Evolutionary conservation across 1,140 invertebrate genomes (phyloP), one percentile per base, ranked within the genome.

Genomic region (Ganaspis sp.): DNA sequence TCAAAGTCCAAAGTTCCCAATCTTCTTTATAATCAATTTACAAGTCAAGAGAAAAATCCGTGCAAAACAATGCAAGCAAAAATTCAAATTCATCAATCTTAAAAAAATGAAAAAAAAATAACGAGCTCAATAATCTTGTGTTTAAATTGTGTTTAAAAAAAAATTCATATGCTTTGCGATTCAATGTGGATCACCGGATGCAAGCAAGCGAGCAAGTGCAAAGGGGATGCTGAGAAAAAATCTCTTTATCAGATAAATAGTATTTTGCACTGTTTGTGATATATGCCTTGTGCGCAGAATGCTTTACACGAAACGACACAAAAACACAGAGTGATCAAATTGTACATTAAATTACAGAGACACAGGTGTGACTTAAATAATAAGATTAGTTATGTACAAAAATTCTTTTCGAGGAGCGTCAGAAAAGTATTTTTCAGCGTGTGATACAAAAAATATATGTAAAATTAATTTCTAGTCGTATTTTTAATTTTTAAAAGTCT

Each of bases 51-150:
- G 15, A 70, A 4, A 70, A 70, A 74, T 75, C 70, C 84, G 83
- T 86, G 86, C 85, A 85, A 40, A 74, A 49, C 42, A 34, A 82
- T 77, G 80, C 85, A 87, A 83, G 78, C 83, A 85, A 76, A 71
- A 49, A 17, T 17, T n/a, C 6, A 49, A 17, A n/a, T 4, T 49
- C n/a, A 54, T 11, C 21, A 21, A 21, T 21, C 21, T 1, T n/a
- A 53, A 19, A 58, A 29, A 58, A 26, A 26, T 42, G 1, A 42
- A 42, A 42, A 42, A 42, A 42, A 42, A 12, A 42, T 15, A 9
- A 42, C 40, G 11, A 42, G 9, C 40, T 4, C n/a, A 49, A 2
- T 17, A 49, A n/a, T 49, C 6, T 49, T n/a, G 45, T 17, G 45
- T 8, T 49, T 49, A 8, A 17, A 42, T 49, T 6, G n/a, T n/a